phyloP scores from a whole-genome alignment of 1,140 invertebrate genomes.

The Battus philenor region DNA sequence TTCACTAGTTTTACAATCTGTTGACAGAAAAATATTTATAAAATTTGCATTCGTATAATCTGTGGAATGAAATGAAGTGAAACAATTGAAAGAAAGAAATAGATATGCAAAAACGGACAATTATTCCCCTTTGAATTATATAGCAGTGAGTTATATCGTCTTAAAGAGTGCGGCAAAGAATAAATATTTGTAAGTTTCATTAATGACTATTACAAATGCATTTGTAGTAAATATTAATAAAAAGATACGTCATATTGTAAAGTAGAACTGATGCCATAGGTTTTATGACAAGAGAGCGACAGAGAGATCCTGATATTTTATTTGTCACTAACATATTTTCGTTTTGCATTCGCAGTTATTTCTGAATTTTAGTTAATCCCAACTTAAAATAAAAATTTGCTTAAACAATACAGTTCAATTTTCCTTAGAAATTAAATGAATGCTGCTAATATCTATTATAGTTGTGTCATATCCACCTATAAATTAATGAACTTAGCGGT shows the following conservation, averaged over 20 bases:
- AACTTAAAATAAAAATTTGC: not conserved
- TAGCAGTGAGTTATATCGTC: conserved; percentile 23
- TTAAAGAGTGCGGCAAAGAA: conserved; percentile 20
- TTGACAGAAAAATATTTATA: no score
- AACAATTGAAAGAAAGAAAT: conserved; percentile 32
- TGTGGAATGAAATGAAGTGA: conserved; percentile 20
- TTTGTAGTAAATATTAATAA: conserved; percentile 7
- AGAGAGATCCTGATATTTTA: conserved; percentile 36
- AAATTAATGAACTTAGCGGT: conserved; percentile 32
- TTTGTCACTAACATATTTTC: conserved; percentile 26
- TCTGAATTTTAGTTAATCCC: conserved; percentile 7
- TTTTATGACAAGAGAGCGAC: conserved; percentile 21
- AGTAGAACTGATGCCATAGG: conserved; percentile 32
- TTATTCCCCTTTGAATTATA: conserved; percentile 23
- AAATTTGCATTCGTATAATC: not conserved
- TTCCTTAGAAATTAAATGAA: no score
- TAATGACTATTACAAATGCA: not conserved
- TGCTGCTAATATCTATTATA: no score
- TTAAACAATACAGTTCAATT: no score
- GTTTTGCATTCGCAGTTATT: conserved; percentile 3
- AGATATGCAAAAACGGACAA: conserved; percentile 26
- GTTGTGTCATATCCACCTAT: no score
- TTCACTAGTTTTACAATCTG: no score
- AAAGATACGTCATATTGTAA: conserved; percentile 33
- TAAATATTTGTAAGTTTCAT: conserved; percentile 24